Percentiles rank a stretch among this genome's conserved stretches.
These are phyloP conservation scores for Cephalopholis sonnerati DNA, from an alignment of 2,113 vertebrate species.

Conservation along the genomic window DNA sequence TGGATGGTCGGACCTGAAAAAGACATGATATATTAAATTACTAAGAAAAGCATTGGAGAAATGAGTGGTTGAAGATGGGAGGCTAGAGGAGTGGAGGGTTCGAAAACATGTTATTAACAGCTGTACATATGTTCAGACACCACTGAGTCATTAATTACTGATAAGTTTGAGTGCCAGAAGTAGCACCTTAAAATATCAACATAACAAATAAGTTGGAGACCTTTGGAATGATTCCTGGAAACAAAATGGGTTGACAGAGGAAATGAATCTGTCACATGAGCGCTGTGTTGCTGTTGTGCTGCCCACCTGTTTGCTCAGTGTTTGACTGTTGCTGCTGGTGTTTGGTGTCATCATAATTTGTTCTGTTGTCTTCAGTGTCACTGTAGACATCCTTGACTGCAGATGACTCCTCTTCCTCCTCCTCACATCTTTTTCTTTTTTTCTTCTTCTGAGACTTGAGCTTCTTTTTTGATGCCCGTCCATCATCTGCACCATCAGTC, in stretches of 20 bases:
- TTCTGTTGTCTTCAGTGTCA: not conserved
- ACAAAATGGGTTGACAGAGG: not conserved
- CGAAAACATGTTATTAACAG: not conserved
- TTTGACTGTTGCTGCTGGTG: not conserved
- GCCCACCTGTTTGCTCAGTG: conserved; percentile 43
- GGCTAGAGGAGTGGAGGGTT: not conserved
- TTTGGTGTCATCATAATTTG: not conserved
- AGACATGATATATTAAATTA: not conserved
- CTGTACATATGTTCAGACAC: not conserved
- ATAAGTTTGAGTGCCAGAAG: not conserved
- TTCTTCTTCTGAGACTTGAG: conserved; percentile 63
- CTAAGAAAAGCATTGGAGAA: not conserved
- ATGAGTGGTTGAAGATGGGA: not conserved
- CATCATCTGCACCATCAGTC: conserved; percentile 42
- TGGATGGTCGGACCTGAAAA: not conserved
- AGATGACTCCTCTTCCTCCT: conserved; percentile 37
- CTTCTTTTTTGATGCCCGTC: conserved; percentile 53
- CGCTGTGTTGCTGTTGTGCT: not conserved
- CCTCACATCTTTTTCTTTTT: conserved; percentile 51
- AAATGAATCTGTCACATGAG: too few species aligned
- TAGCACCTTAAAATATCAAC: not conserved
- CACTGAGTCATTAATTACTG: too few species aligned
- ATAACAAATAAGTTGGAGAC: not conserved
- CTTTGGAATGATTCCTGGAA: not conserved
- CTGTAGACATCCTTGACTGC: not conserved